Evolutionary conservation across 2,888 invertebrate genomes (phyloP), one percentile per base, ranked within the genome.

Genomic region (Phengaris alcon): DNA sequence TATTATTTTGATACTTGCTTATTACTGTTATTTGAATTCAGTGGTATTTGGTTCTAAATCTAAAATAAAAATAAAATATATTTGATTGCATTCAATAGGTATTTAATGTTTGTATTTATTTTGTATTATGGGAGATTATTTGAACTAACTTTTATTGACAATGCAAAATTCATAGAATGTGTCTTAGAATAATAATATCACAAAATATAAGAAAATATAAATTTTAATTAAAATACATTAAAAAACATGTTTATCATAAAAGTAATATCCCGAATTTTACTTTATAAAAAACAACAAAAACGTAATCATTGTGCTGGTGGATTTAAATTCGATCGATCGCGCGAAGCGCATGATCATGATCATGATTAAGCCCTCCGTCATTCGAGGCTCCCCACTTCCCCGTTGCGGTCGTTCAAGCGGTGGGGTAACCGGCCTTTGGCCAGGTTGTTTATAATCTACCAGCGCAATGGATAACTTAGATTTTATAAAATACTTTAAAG

Each of bases 1-100:
- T 54, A 22, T 12, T 72, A 13, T 72, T 54, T 72, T 72, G 54
- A 72, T 72, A 72, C 72, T 70, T 70, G 55, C 55, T 55, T 55
- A 55, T 55, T 55, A 55, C 55, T 55, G 55, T 55, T 55, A 55
- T 55, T 55, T 55, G 55, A 69, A 55, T 55, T 55, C 55, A n/a
- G 13, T 55, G 55, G 55, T n/a, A 55, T 22, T 22, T 22, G 22
- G 22, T 22, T 22, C 22, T 22, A 22, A 22, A 22, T 22, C 22
- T 22, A 22, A 22, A 22, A 22, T 22, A 22, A 22, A 22, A 22
- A 22, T 22, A 22, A n/a, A 22, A 22, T 22, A 22, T 22, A 54
- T 54, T 54, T 54, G 12, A 54, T 54, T 54, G 54, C 13, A 54
- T 54, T 52, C 12, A 12, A 52, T 55, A 55, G 55, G 55, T n/a